These are phyloP conservation scores for Caradrina kadenii DNA, from an alignment of 2,888 invertebrate species.

Conservation along the genomic window DNA sequence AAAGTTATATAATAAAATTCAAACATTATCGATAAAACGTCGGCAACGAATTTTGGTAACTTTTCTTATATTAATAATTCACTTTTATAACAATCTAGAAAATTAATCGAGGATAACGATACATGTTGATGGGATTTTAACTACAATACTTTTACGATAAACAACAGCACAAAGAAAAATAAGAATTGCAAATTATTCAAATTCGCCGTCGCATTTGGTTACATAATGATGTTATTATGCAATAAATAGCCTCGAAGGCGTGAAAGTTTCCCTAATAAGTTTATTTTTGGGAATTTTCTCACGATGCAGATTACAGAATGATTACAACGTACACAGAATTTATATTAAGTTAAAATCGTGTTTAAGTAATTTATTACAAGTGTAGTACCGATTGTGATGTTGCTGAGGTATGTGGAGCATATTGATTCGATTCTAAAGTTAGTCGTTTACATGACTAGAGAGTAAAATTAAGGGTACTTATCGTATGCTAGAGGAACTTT, in stretches of 20 bases:
- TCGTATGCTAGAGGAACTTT: constrained; percentile 45
- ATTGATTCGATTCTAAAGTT: constrained; percentile 27
- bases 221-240: constrained; percentile 43
- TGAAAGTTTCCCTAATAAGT: constrained; percentile 44
- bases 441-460: constrained; percentile 60
- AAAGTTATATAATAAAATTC: constrained; percentile 32
- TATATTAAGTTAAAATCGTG: constrained; percentile 24
- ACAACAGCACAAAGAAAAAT: constrained; percentile 32
- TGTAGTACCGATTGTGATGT: constrained; percentile 24
- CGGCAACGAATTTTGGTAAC: constrained; percentile 52
- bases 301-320: constrained; percentile 37
- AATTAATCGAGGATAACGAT: constrained; percentile 28
- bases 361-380: constrained; percentile 44
- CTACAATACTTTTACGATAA: constrained; percentile 40
- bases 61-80: constrained; percentile 25
- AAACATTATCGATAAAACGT: constrained; percentile 33
- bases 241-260: constrained; percentile 38
- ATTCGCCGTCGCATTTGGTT: constrained; percentile 39
- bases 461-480: constrained; percentile 42
- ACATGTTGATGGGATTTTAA: constrained; percentile 31
- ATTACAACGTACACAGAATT: constrained; percentile 45
- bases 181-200: constrained; percentile 56
- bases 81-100: constrained; percentile 34
- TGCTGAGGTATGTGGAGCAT: constrained; percentile 39
- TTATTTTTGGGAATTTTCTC: constrained; percentile 44